Base-by-base conservation (phyloP, 2,113 vertebrate species). In the Strigops habroptila region DNA sequence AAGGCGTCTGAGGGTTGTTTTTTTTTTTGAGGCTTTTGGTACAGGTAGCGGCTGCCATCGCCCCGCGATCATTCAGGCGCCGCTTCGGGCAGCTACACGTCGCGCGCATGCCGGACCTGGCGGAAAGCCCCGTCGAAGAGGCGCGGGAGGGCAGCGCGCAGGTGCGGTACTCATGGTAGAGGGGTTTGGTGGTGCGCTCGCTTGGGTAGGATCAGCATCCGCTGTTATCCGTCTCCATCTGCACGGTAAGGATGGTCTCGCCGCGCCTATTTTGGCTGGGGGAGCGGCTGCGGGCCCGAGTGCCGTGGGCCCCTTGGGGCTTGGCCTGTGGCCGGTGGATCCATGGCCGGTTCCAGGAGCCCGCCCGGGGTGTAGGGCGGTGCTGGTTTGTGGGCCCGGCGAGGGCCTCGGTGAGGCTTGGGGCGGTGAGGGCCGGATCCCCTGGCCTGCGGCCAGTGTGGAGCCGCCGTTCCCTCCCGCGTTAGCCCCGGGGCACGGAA, bases 1-100 rank as follows among this genome's bases (percentile, higher is more conserved):
- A 4, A 43, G 0, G 0, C 0, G 0, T 0, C 4, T 12, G 3
- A 4, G 1, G 6, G 8, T 13, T n/a, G 6, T 52, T 52, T 51
- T 52, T 28, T 52, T 52, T 73, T 35, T 14, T 1, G 8, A 18
- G n/a, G 8, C 2, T 51, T 4, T 15, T 6, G 1, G 5, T 4
- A 2, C 1, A 4, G 19, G 21, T 14, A 27, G 14, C 2, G 3
- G 51, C 64, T 24, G 24, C 18, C 7, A 1, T 24, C 7, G 2
- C 17, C 1, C 27, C 4, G 5, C 18, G 46, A 5, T n/a, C 1
- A 14, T 52, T 95, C 86, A 93, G 97, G 96, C 96, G 5, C 10
- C 1, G 0, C 2, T 0, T 0, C 0, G 16, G 73, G 4, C 81
- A 77, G 10, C 33, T 64, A 17, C 49, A 3, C 6, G 28, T 30